These are phyloP conservation scores for Cheiracanthium punctorium DNA, from an alignment of 2,888 invertebrate genomes.

Conservation along the genomic window DNA sequence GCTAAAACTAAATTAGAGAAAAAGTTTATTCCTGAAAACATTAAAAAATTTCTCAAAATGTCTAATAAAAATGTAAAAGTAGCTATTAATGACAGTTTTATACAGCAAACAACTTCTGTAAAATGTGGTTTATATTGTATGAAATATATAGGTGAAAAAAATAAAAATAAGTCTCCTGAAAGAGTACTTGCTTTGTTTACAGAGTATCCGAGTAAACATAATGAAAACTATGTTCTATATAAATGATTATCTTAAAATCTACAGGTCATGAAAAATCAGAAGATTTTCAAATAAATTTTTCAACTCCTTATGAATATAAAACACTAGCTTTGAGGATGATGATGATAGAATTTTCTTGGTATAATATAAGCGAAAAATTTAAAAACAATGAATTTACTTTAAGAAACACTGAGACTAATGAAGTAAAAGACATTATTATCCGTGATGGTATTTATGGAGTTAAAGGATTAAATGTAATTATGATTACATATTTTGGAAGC, in stretches of 20 bases:
- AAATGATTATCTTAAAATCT: background rate
- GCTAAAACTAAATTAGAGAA: too few species aligned
- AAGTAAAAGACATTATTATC: background rate
- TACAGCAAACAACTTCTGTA: conserved; percentile 9
- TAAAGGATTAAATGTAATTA: background rate
- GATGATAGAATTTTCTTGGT: background rate
- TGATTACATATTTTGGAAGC: background rate
- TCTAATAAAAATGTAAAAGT: conserved; percentile 27
- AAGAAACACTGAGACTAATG: too few species aligned
- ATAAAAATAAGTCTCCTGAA: conserved; percentile 1
- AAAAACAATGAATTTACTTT: conserved; percentile 13
- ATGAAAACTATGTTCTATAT: background rate
- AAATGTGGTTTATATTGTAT: background rate
- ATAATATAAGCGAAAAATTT: conserved; percentile 9
- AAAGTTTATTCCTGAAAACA: too few species aligned
- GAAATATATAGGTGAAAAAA: background rate
- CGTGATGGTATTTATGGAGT: conserved; percentile 5
- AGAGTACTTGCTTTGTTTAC: background rate
- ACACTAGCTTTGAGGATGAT: background rate
- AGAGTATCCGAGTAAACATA: background rate
- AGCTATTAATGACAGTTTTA: conserved; percentile 5
- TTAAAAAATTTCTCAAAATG: background rate
- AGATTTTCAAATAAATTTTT: conserved; percentile 11
- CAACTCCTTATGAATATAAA: background rate
- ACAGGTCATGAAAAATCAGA: background rate